These are phyloP conservation scores for Caretta caretta DNA, from an alignment of 2,113 vertebrate genomes.

Conservation along the genomic window DNA sequence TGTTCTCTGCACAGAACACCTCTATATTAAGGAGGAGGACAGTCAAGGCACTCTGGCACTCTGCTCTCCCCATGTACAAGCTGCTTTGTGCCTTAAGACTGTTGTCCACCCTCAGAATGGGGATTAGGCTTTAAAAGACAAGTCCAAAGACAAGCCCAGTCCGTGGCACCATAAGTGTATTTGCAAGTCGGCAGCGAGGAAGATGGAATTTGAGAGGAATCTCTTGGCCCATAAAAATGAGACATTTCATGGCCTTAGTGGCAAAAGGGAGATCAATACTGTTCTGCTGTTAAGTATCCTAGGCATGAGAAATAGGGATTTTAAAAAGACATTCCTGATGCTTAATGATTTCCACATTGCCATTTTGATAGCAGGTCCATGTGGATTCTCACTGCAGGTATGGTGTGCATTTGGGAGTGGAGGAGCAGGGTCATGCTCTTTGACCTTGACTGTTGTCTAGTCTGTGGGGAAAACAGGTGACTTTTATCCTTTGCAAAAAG, in stretches of 20 bases:
- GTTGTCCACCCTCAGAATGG: background rate
- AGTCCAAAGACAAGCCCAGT: background rate
- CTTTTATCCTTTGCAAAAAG: background rate
- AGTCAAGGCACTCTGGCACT: background rate
- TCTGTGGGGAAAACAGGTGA: background rate
- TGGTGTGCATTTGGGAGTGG: background rate
- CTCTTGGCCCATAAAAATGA: background rate
- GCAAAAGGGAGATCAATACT: background rate
- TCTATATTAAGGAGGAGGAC: background rate
- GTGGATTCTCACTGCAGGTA: background rate
- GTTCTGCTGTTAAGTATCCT: background rate
- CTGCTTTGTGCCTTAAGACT: background rate
- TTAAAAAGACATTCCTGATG: background rate
- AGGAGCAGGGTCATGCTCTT: background rate
- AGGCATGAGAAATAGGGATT: background rate
- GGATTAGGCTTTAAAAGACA: background rate
- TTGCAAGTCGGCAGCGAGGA: background rate
- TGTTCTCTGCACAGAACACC: background rate
- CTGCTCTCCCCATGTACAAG: fast-evolving
- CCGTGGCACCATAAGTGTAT: background rate
- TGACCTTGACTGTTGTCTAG: background rate
- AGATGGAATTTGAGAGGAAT: background rate
- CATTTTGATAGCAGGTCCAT: background rate
- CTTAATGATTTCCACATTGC: background rate
- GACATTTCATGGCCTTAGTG: background rate